phyloP scores from a whole-genome alignment of 2,797 vertebrate species.

The Pelobates cultripes region DNA sequence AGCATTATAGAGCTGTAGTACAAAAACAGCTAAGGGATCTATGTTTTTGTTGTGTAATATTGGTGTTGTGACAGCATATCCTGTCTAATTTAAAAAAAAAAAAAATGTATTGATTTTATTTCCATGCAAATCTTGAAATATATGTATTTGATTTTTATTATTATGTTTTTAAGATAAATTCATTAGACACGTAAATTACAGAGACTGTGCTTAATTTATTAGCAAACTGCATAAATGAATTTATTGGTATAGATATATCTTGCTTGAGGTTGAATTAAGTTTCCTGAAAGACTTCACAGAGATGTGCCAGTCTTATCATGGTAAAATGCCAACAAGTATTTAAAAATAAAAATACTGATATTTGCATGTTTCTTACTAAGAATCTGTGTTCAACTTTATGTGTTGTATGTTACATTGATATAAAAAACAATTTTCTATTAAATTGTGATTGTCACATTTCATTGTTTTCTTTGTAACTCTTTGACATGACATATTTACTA shows the following conservation, averaged over 20 bases:
- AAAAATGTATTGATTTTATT: too few relatives aligned
- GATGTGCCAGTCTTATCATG: neutral
- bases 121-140: too few relatives aligned
- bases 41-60: neutral
- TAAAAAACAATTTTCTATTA: neutral
- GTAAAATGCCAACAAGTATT: neutral
- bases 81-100: neutral
- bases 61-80: neutral
- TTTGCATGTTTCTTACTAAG: neutral
- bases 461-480: neutral
- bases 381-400: neutral
- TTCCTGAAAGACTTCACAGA: neutral
- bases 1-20: too few relatives aligned
- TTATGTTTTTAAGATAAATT: neutral
- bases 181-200: neutral
- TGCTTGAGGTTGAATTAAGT: neutral
- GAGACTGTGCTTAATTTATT: slow-evolving; percentile 6
- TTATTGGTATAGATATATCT: neutral
- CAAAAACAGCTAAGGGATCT: too few relatives aligned
- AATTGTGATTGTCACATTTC: neutral
- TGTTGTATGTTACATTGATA: neutral
- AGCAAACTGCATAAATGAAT: slow-evolving; percentile 2
- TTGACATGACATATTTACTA: neutral
- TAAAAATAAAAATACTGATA: neutral
- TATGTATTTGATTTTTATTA: too few relatives aligned